Evolutionary conservation across 2,888 invertebrate species (phyloP).

Genomic region (Torymus aiolomorphi): DNA sequence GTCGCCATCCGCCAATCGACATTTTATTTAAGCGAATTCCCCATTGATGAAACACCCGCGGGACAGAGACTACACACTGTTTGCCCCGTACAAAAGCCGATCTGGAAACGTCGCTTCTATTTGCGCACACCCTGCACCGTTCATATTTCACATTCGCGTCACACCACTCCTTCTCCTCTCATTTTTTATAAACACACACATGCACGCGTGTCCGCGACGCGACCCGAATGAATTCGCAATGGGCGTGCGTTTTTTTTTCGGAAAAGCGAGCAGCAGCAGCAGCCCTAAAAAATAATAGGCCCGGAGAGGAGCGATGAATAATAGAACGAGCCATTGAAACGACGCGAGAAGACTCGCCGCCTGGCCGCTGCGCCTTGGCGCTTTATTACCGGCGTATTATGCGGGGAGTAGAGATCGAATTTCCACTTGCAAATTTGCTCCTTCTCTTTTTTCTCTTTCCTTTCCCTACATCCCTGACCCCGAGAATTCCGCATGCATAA

Average conservation of each 20-base stretch:
- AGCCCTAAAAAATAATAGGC: neutral
- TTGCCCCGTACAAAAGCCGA: no score
- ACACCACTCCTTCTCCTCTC: neutral
- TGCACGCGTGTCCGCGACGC: neutral
- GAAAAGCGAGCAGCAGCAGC: neutral
- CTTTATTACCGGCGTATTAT: no score
- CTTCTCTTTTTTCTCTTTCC: neutral
- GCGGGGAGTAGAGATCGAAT: neutral
- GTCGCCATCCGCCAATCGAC: no score
- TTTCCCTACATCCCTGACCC: neutral
- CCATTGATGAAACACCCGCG: no score
- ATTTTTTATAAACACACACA: neutral
- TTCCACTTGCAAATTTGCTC: conserved; percentile 2
- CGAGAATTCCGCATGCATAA: neutral
- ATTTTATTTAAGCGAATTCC: no score
- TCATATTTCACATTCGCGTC: neutral
- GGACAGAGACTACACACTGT: no score
- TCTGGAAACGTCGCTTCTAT: no score
- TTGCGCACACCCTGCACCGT: no score
- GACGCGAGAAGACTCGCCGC: neutral
- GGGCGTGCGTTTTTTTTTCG: neutral
- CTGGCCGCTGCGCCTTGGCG: neutral
- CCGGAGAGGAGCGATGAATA: neutral
- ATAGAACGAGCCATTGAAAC: conserved; percentile 4
- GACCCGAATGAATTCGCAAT: conserved; percentile 5